Evolutionary conservation across 2,888 invertebrate species (phyloP), one percentile per base, ranked within the genome.

Genomic region (Noctua pronuba): DNA sequence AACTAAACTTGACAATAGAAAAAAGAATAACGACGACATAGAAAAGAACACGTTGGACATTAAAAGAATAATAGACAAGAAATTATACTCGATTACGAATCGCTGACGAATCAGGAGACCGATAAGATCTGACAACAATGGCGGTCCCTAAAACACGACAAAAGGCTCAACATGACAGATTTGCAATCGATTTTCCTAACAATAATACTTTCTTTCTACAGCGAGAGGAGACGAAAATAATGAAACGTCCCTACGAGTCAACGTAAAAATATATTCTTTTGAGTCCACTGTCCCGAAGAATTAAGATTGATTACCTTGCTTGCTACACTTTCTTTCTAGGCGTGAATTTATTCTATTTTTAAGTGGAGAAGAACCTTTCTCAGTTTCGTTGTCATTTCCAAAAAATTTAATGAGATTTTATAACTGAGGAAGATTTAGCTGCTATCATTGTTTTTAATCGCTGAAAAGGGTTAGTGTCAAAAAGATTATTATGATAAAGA

Each of bases 271-370:
- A 91, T 78, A 89, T 90, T 93, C 92, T 94, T 94, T 94, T 93
- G 92, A 93, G 91, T 92, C 88, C 86, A 87, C 90, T 92, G 94
- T 94, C 94, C 88, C 85, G 72, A 88, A 76, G 92, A 94, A 94
- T 94, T 92, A 93, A 93, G 94, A 94, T 94, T 94, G 94, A 94
- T 93, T 90, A 86, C 91, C 86, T 75, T 86, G 90, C 87, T 84
- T 87, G 91, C 86, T 83, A 87, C 86, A 86, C 85, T 90, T 87
- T 86, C 89, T 80, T 85, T 79, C 82, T 78, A 75, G 83, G 80
- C 85, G 83, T 77, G 82, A 88, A 89, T 90, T 90, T 87, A 81
- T 89, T 91, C 88, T 88, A 85, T 89, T 90, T 90, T 89, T 88
- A 84, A 86, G 82, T 82, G 77, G 82, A 80, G 86, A 87, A 90